Base-by-base conservation (phyloP, 35 echinoderm and acorn worm genomes). In the Holothuria glaberrima region DNA sequence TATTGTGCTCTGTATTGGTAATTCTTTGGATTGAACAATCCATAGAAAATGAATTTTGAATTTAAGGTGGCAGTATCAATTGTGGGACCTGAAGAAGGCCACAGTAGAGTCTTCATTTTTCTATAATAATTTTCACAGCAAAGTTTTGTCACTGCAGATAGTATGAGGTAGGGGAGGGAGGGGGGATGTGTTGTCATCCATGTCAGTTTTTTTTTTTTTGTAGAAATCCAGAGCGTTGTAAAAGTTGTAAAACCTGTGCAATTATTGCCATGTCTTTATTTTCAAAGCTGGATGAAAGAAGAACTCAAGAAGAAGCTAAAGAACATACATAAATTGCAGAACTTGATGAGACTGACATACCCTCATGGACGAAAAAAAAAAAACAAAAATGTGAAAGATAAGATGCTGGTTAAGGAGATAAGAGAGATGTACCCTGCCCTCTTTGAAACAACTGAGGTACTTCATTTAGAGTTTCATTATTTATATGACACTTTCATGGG, bases 341-440 rank as follows among this genome's bases (percentile, higher is more conserved):
- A 4, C 35, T 41, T 75, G 71, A 75, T 75, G 71, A 41, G 19
- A 41, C 27, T 75, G 35, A 75, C 71, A 24, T 75, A 75, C 71
- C 71, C 71, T 4, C 35, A 30, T 41, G 9, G 71, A 75, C 19
- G 71, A 41, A 75, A 75, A 25, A 41, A 30, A n/a, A n/a, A n/a
- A n/a, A n/a, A n/a, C n/a, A n/a, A n/a, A 75, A 75, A 10, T 30
- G 18, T 75, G 9, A 41, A 41, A 41, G 71, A 65, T 65, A 28
- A 41, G 30, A 36, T 30, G 27, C 30, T 75, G 71, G 71, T 75
- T 41, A 75, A 75, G 28, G 9, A 6, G 29, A 41, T 75, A 4
- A 75, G 71, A 41, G 71, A 75, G 30, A 75, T 75, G 71, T 75
- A 75, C 35, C 71, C 71, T 75, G 71, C 71, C 35, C 35, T 75